These are phyloP conservation scores for Heliconius ismenius DNA, from an alignment of 2,888 invertebrate species.

Conservation along the genomic window DNA sequence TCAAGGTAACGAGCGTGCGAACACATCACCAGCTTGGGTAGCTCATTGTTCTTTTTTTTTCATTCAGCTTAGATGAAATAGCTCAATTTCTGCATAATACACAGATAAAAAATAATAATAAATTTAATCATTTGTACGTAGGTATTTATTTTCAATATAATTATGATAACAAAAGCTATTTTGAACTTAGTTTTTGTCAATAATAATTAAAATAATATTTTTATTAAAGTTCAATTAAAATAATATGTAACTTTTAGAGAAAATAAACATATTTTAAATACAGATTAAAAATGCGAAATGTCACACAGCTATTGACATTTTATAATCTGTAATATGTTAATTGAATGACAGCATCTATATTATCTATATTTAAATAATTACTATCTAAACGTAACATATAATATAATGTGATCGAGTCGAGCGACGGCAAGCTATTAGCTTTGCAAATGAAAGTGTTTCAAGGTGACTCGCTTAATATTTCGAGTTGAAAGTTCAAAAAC, in stretches of 20 bases:
- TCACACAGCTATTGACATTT: not conserved
- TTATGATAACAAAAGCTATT: too few relatives aligned
- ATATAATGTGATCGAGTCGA: constrained; percentile 9
- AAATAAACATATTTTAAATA: too few relatives aligned
- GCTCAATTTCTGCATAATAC: constrained; percentile 10
- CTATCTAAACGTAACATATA: not conserved
- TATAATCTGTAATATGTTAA: constrained; percentile 9
- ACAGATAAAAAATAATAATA: not conserved
- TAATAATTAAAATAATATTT: too few relatives aligned
- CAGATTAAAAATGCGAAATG: constrained; percentile 1
- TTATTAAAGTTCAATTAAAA: too few relatives aligned
- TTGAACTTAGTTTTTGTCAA: not conserved
- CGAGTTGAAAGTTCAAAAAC: constrained; percentile 57
- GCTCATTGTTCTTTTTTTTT: constrained; percentile 48
- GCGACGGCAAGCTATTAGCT: constrained; percentile 30
- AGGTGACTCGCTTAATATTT: constrained; percentile 57
- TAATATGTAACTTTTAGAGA: too few relatives aligned
- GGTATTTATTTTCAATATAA: too few relatives aligned
- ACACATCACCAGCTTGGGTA: constrained; percentile 52
- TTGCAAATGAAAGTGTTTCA: constrained; percentile 67
- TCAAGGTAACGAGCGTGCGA: constrained; percentile 59
- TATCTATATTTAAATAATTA: not conserved
- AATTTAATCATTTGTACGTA: too few relatives aligned
- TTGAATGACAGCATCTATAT: constrained; percentile 5
- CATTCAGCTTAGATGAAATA: constrained; percentile 27